Conservation (phyloP, 2,113 vertebrate species). For the Sterrhoptilus dennistouni region DNA sequence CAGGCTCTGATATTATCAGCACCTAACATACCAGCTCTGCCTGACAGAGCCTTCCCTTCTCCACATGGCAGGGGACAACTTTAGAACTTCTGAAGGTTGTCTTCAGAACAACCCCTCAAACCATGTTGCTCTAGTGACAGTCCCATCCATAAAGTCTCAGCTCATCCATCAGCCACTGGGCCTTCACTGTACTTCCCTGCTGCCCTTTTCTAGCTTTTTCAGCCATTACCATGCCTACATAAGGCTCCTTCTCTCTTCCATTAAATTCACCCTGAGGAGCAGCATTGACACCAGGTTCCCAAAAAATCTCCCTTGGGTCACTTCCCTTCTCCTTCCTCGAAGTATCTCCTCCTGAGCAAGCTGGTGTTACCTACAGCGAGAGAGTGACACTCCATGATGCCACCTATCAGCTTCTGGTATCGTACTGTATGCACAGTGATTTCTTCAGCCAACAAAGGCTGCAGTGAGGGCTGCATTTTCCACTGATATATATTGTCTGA, state of each 20-base stretch:
- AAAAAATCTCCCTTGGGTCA: neutral
- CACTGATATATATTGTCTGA: neutral
- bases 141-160: neutral
- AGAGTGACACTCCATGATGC: neutral
- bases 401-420: neutral
- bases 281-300: neutral
- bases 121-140: neutral
- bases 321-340: neutral
- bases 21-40: neutral
- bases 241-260: neutral
- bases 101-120: neutral
- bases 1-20: neutral
- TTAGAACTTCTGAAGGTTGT: too few species aligned
- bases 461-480: neutral
- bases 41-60: neutral
- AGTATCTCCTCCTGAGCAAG: neutral
- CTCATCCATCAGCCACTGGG: neutral
- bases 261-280: neutral
- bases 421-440: neutral
- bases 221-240: neutral
- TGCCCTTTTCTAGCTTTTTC: neutral
- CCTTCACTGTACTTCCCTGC: neutral
- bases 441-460: neutral
- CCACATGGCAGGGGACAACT: neutral
- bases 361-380: neutral